These are phyloP conservation scores for Cryptus armator DNA, from an alignment of 2,888 invertebrate species.

Conservation along the genomic window DNA sequence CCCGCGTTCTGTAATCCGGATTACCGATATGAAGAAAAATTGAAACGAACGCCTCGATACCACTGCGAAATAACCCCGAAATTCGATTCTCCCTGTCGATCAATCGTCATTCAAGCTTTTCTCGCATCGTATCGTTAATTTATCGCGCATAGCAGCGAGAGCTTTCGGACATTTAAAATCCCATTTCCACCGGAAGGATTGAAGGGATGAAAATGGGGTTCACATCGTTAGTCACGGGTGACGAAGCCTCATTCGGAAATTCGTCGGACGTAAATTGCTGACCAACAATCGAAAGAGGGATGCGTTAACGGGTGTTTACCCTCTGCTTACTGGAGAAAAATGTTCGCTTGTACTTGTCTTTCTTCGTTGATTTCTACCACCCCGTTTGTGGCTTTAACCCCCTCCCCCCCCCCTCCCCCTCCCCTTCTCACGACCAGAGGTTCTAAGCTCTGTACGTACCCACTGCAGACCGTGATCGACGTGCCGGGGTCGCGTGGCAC, in stretches of 20 bases:
- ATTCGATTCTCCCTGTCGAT: not conserved
- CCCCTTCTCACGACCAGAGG: not conserved
- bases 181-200: slow-evolving; percentile 64
- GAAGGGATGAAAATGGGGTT: slow-evolving; percentile 12
- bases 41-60: not conserved
- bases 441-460: slow-evolving; percentile 29
- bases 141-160: not conserved
- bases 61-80: not conserved
- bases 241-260: slow-evolving; percentile 45
- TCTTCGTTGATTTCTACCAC: slow-evolving; percentile 28
- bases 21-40: not conserved
- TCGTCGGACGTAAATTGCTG: slow-evolving; percentile 37
- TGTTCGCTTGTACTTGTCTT: not conserved
- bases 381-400: slow-evolving; percentile 25
- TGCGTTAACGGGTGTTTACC: slow-evolving; percentile 40
- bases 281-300: slow-evolving; percentile 18
- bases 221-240: slow-evolving; percentile 41
- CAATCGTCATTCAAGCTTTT: slow-evolving; percentile 23
- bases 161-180: slow-evolving; percentile 4
- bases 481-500: slow-evolving; percentile 76
- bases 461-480: slow-evolving; percentile 37
- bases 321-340: slow-evolving; percentile 41
- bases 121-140: slow-evolving; percentile 9
- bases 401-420: not conserved
- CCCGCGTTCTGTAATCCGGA: not conserved